Conservation (phyloP, 2,888 invertebrate species). For the Dryadula phaetusa region DNA sequence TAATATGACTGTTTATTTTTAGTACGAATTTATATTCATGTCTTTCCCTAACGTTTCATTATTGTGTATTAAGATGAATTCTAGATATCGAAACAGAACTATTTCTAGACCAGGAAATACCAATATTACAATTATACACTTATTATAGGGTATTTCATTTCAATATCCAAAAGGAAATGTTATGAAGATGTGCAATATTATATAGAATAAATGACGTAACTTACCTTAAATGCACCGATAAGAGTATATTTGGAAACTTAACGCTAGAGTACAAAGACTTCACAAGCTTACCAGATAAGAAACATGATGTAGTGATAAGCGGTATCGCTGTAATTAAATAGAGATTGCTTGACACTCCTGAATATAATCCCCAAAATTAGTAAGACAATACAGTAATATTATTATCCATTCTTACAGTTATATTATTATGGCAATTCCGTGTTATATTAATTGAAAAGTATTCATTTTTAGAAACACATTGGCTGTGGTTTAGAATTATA, state of each 20-base stretch:
- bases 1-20: too few species aligned
- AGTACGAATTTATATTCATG: not conserved
- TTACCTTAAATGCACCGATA: slow-evolving; percentile 10
- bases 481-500: too few species aligned
- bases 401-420: slow-evolving; percentile 46
- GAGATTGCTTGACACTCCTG: not conserved
- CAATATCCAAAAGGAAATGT: too few species aligned
- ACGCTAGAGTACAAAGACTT: not conserved
- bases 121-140: not conserved
- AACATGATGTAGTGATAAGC: not conserved
- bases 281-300: slow-evolving; percentile 12
- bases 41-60: too few species aligned
- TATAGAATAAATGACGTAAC: not conserved
- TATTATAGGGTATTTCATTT: not conserved
- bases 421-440: slow-evolving; percentile 75
- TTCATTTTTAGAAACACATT: slow-evolving; percentile 63
- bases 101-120: not conserved
- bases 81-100: too few species aligned
- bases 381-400: slow-evolving; percentile 31
- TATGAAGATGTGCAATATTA: not conserved
- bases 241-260: slow-evolving; percentile 8
- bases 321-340: not conserved
- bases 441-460: slow-evolving; percentile 64
- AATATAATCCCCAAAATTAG: not conserved
- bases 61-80: too few species aligned